Evolutionary conservation across 2,888 invertebrate genomes (phyloP), one percentile per base, ranked within the genome.

Genomic region (Hydropsyche betteni): DNA sequence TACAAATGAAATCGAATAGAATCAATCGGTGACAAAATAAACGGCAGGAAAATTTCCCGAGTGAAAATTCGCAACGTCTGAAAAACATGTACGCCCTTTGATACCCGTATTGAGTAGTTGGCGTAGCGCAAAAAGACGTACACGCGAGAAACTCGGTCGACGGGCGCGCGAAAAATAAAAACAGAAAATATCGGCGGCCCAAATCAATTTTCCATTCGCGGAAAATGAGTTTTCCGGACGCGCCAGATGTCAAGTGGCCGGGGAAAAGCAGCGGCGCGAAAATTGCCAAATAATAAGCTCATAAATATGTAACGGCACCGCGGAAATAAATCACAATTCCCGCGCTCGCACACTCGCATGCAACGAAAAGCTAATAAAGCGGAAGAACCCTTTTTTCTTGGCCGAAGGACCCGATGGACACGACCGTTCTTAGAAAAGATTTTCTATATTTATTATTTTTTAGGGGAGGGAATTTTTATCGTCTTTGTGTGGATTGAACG

Each of bases 271-370:
- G 68, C 73, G 68, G 52, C 38, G 52, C 64, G 58, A 44, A 78
- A 76, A 78, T 76, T 76, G 78, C 78, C 75, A 76, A 76, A 78
- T 76, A 78, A 78, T 78, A 78, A 75, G 78, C 76, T 78, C 78
- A 78, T 78, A 78, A 78, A 78, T 78, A 78, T 78, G 78, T 78
- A 76, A 78, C 78, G 74, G 36, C 73, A n/a, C 72, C 69, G 73
- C 16, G 69, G 75, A 78, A 76, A 78, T 76, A 78, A 76, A 78
- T 78, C 78, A 78, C 69, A 71, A 72, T 72, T 58, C 24, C 24
- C 24, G 24, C 24, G 24, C 24, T 24, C 24, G 24, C 24, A 24
- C 24, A 24, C 24, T 24, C 72, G 61, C 69, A 68, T 14, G 53
- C 52, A 44, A 44, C 44, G 44, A 44, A 44, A 44, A 75, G 75